Conservation (phyloP, 2,888 invertebrate genomes). For the Fissipunctia ypsillon region DNA sequence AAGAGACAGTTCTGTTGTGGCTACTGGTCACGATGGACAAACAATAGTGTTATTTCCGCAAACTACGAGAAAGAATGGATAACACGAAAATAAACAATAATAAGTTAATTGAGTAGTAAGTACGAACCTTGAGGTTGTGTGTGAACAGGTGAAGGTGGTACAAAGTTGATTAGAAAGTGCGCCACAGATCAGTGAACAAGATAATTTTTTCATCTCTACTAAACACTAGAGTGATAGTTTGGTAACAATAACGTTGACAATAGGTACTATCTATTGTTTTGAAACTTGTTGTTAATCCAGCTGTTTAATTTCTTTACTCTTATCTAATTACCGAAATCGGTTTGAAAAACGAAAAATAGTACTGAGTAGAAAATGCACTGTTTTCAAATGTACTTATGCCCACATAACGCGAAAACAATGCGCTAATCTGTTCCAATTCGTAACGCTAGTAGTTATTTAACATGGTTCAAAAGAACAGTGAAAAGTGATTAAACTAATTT, state of each 20-base stretch:
- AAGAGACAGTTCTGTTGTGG: conserved; percentile 21
- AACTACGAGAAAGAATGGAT: conserved; percentile 34
- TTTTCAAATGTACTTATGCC: conserved; percentile 25
- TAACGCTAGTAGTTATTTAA: conserved; percentile 27
- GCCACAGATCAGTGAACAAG: conserved; percentile 55
- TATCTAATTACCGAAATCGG: not conserved
- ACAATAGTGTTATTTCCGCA: conserved; percentile 35
- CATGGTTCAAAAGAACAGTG: conserved; percentile 31
- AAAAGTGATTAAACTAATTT: conserved; percentile 28
- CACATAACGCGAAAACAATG: conserved; percentile 19
- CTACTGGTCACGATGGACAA: conserved; percentile 25
- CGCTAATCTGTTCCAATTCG: conserved; percentile 53
- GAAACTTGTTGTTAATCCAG: not conserved
- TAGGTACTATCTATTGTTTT: conserved; percentile 10
- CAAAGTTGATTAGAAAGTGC: conserved; percentile 61
- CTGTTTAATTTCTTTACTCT: not conserved
- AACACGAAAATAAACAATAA: conserved; percentile 36
- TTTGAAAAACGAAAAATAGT: not conserved
- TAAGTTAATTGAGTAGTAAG: conserved; percentile 34
- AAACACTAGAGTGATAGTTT: conserved; percentile 13
- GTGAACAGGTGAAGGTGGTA: conserved; percentile 50
- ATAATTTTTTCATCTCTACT: conserved; percentile 39
- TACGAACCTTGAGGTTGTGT: conserved; percentile 52
- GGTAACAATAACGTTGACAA: conserved; percentile 1
- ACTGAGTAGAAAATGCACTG: conserved; percentile 7